These are phyloP conservation scores for Melanostigma gelatinosum DNA, from an alignment of 2,113 vertebrate genomes.

Conservation along the genomic window DNA sequence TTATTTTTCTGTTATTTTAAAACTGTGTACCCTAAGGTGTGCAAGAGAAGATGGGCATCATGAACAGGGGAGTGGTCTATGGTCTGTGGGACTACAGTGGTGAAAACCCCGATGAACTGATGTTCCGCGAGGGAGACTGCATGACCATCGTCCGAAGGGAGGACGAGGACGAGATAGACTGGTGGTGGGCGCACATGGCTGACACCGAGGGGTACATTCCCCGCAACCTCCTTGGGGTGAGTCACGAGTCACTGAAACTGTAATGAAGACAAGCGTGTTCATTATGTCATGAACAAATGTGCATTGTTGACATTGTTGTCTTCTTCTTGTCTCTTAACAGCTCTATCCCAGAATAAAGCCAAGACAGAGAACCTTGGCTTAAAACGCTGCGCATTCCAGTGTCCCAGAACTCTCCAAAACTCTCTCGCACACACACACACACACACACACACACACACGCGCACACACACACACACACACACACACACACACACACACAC, in stretches of 20 bases:
- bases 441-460: not conserved
- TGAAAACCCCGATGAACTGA: conserved; percentile 89
- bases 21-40: conserved; percentile 83
- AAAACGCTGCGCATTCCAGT: conserved; percentile 64
- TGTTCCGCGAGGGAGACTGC: conserved; percentile 92
- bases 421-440: not conserved
- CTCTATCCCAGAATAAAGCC: conserved; percentile 98
- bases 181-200: conserved; percentile 95
- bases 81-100: conserved; percentile 92
- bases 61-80: conserved; percentile 97
- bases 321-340: conserved; percentile 76
- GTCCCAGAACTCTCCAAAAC: conserved; percentile 25
- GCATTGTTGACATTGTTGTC: not conserved
- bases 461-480: conserved; percentile 10
- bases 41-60: conserved; percentile 99
- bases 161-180: conserved; percentile 93
- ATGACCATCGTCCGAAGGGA: conserved; percentile 92
- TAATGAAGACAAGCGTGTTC: not conserved
- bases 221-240: conserved; percentile 95
- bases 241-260: conserved; percentile 50
- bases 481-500: too few relatives aligned
- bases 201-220: conserved; percentile 93
- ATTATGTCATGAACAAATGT: not conserved
- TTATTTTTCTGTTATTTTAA: not conserved
- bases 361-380: conserved; percentile 94